These are phyloP conservation scores for Amphimedon queenslandica DNA, from an alignment of 37 sponge, comb jelly and placozoan genomes.

Conservation along the genomic window DNA sequence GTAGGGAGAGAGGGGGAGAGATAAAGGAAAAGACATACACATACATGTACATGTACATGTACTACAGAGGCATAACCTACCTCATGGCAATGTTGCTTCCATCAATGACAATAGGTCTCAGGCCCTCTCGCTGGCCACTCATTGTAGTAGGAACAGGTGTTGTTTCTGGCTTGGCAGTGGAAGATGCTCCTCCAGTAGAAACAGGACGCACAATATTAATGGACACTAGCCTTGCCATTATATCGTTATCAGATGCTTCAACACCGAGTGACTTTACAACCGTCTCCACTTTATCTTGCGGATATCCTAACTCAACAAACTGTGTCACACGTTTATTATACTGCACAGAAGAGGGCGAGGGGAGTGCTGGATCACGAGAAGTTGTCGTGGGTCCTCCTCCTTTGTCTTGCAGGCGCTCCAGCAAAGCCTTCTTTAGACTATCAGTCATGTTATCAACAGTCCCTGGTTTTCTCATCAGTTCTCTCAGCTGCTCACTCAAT, in stretches of 20 bases:
- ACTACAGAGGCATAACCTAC: slow-evolving; percentile 26
- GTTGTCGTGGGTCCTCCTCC: neutral
- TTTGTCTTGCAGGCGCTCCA: neutral
- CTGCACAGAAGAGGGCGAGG: neutral
- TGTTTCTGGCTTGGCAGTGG: neutral
- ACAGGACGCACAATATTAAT: neutral
- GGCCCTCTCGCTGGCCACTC: neutral
- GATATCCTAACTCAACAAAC: slow-evolving; percentile 35
- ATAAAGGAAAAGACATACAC: too few relatives aligned
- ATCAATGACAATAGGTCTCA: slow-evolving; percentile 83
- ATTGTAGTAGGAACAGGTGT: neutral
- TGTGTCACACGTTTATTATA: neutral
- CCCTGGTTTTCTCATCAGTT: neutral
- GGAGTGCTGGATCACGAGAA: neutral
- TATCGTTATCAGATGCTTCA: slow-evolving; percentile 37
- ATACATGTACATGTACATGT: too few relatives aligned
- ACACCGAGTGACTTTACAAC: slow-evolving; percentile 42
- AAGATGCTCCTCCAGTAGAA: neutral
- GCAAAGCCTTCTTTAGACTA: neutral
- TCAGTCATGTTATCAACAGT: neutral
- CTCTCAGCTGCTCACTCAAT: neutral
- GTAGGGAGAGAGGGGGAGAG: neutral
- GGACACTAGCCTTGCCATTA: slow-evolving; percentile 30
- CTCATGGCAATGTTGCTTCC: slow-evolving; percentile 95
- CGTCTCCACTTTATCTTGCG: slow-evolving; percentile 25